Conservation (phyloP, 2,888 invertebrate genomes). For the Mimachlamys varia region DNA sequence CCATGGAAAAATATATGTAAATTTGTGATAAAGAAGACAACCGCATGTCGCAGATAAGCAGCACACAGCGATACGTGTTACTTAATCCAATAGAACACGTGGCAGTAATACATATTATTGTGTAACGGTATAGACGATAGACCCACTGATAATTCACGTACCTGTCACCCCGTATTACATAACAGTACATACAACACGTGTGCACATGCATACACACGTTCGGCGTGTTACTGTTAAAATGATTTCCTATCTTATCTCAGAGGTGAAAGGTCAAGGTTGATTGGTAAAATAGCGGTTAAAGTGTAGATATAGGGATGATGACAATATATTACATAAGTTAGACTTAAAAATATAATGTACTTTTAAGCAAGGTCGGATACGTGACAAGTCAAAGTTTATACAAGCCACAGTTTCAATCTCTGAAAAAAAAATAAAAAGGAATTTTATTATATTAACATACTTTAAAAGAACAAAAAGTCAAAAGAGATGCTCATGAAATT, state of each 20-base stretch:
- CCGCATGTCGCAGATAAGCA: no score
- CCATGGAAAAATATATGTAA: no score
- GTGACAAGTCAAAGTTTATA: background rate
- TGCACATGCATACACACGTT: background rate
- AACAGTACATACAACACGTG: background rate
- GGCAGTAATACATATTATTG: no score
- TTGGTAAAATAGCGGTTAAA: background rate
- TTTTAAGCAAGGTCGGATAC: background rate
- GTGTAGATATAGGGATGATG: background rate
- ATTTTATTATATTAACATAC: no score
- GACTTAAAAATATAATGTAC: background rate
- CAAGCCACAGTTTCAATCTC: no score
- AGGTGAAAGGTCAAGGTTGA: background rate
- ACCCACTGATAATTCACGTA: background rate
- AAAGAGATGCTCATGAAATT: no score
- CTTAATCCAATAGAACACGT: no score
- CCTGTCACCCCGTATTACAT: background rate
- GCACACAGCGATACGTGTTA: no score
- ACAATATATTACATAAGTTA: no score
- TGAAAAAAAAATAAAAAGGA: no score
- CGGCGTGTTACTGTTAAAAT: background rate
- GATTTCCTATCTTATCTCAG: background rate
- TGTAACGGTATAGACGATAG: background rate
- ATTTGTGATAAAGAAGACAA: no score
- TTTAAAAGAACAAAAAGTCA: no score